Base-by-base conservation (phyloP, 1,140 invertebrate genomes). In the Colletes latitarsis region DNA sequence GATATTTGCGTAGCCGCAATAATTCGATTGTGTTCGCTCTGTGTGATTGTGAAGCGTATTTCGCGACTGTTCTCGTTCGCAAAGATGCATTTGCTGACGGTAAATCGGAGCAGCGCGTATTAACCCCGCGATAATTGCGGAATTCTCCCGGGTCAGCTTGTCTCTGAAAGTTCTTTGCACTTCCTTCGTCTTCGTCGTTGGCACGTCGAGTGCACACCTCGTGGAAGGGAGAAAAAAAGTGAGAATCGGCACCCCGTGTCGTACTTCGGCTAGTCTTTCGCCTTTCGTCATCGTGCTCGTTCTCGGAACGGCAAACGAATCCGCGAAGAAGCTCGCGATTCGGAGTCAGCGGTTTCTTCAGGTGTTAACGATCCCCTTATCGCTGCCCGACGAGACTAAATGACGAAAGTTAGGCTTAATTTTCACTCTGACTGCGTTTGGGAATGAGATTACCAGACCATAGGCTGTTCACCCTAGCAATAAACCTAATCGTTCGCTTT, bases 81-180 rank as follows among this genome's bases (percentile, higher is more conserved):
- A 15, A 52, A 39, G 58, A 52, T 39, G 77, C 69, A 30, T 77
- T 43, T 17, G 67, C 12, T 21, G 62, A 21, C 21, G 46, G 46
- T 52, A 4, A 60, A 77, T 73, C 68, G 39, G 71, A 63, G 70
- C n/a, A 58, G 53, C 49, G 72, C 66, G 64, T 41, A 64, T 85
- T 67, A 77, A 46, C 55, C 74, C 60, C 67, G 83, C 74, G 88
- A 89, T 88, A 88, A 76, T 82, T 78, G 30, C 64, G 80, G 76
- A 82, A 85, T 88, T 89, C 81, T 83, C 75, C 63, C 74, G 57
- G 68, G 58, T 86, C 85, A 86, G 85, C 81, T 83, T 41, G 55
- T 63, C 30, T 30, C 30, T 64, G 46, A 53, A 8, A 77, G 85
- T 86, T 86, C 69, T 64, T 86, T 86, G 81, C 84, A 86, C 84